These are phyloP conservation scores for Platycheirus albimanus DNA, from an alignment of 2,888 invertebrate species.

Conservation along the genomic window DNA sequence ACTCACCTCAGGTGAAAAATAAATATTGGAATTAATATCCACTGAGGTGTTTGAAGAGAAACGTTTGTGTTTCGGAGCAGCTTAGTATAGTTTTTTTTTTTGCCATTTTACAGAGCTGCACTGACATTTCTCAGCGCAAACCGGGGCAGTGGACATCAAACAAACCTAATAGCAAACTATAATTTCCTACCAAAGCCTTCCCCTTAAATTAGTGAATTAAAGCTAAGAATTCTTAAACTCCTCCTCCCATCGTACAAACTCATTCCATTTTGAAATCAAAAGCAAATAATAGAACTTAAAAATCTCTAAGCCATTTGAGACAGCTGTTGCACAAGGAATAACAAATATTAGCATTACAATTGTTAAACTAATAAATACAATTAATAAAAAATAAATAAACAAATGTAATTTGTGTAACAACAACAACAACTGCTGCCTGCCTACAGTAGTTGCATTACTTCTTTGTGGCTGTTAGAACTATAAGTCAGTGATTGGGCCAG, in stretches of 20 bases:
- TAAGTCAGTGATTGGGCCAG: slow-evolving; percentile 82
- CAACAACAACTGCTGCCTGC: slow-evolving; percentile 59
- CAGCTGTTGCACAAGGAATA: slow-evolving; percentile 25
- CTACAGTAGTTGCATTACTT: slow-evolving; percentile 45
- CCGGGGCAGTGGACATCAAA: no score
- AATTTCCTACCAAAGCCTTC: no score
- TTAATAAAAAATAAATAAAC: slow-evolving; percentile 48
- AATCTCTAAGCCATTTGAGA: slow-evolving; percentile 58
- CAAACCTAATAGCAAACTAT: no score
- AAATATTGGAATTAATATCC: no score
- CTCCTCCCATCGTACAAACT: slow-evolving; percentile 59
- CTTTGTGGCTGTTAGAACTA: slow-evolving; percentile 79
- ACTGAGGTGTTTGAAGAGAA: no score
- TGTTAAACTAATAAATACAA: slow-evolving; percentile 50
- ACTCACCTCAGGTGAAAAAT: no score
- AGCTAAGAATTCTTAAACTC: slow-evolving; percentile 33
- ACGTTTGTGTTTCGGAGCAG: no score
- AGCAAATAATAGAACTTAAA: slow-evolving; percentile 40
- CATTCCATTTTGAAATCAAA: slow-evolving; percentile 40
- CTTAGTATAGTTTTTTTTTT: no score
- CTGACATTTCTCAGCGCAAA: no score
- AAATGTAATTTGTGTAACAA: slow-evolving; percentile 48
- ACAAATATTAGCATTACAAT: slow-evolving; percentile 47
- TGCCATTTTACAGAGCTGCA: no score
- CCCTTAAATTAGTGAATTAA: no score